Percentiles rank a stretch among this genome's conserved stretches.
These are phyloP conservation scores for Coendou prehensilis DNA, from an alignment of 2,797 vertebrate species.

Conservation along the genomic window DNA sequence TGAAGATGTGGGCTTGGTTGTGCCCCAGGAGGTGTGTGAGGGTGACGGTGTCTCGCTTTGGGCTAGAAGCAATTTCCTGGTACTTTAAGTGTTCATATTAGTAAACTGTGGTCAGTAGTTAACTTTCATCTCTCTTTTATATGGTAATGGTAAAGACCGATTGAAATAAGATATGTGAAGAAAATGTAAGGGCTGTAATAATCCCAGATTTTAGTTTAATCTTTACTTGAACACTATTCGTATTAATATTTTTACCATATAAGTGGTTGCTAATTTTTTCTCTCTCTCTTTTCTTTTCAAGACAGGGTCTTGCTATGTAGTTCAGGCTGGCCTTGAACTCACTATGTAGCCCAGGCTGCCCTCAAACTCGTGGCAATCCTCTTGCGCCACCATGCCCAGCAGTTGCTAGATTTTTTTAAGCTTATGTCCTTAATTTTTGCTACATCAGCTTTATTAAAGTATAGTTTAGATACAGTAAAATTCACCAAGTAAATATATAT, in stretches of 20 bases:
- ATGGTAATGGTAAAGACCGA: neutral
- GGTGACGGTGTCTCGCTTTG: neutral
- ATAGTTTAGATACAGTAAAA: constrained; percentile 15
- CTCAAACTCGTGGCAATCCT: neutral
- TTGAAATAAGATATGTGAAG: constrained; percentile 32
- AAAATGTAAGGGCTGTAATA: constrained; percentile 19
- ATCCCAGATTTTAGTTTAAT: constrained; percentile 48
- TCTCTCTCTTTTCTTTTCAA: neutral
- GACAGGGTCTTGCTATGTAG: neutral
- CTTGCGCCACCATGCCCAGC: too few species aligned
- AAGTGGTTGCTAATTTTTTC: neutral
- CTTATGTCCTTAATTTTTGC: constrained; percentile 1
- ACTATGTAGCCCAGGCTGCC: too few species aligned
- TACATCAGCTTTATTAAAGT: constrained; percentile 22
- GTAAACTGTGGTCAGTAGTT: constrained; percentile 24
- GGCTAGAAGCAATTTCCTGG: neutral
- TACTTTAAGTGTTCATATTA: neutral
- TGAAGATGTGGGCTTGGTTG: neutral
- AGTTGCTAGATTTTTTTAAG: neutral
- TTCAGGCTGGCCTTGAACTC: neutral
- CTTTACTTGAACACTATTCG: constrained; percentile 57
- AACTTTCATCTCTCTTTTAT: constrained; percentile 31
- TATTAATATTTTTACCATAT: constrained; percentile 23
- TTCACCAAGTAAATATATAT: neutral
- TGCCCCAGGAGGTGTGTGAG: neutral